Conservation (phyloP, 2,797 vertebrate species). For the Alosa sapidissima region DNA sequence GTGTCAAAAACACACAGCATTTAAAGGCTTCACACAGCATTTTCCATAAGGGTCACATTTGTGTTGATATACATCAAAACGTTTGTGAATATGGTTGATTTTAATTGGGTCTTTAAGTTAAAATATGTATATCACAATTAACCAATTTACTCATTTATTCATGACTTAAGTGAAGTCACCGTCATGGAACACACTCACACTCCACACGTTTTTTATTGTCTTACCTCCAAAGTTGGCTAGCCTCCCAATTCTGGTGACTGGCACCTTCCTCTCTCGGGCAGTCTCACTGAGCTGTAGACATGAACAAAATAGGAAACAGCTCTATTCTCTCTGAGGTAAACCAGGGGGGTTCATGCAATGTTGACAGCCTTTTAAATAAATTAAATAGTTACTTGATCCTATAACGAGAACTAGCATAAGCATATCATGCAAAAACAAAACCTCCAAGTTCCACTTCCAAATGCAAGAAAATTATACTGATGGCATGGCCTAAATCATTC, state of each 20-base stretch:
- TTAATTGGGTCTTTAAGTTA: too few relatives aligned
- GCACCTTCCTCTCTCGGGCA: slow-evolving; percentile 94
- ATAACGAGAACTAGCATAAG: neutral
- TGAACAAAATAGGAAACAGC: slow-evolving; percentile 25
- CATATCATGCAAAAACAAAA: neutral
- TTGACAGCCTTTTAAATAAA: neutral
- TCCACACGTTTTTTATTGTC: neutral
- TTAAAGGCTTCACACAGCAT: neutral
- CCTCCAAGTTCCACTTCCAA: neutral
- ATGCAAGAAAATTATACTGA: neutral
- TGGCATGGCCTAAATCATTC: neutral
- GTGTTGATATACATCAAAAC: neutral
- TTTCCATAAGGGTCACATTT: neutral
- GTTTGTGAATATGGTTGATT: too few relatives aligned
- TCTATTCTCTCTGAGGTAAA: neutral
- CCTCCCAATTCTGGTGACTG: slow-evolving; percentile 88
- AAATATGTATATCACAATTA: neutral
- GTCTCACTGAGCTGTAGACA: slow-evolving; percentile 84
- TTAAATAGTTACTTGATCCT: neutral
- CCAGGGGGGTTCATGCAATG: neutral
- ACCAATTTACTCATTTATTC: neutral
- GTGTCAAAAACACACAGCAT: neutral
- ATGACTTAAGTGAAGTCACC: neutral
- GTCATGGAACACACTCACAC: neutral
- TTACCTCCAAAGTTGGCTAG: slow-evolving; percentile 97